Evolutionary conservation across 64 coral and sea anemone genomes (phyloP).

Genomic region (Montipora efflorescens): DNA sequence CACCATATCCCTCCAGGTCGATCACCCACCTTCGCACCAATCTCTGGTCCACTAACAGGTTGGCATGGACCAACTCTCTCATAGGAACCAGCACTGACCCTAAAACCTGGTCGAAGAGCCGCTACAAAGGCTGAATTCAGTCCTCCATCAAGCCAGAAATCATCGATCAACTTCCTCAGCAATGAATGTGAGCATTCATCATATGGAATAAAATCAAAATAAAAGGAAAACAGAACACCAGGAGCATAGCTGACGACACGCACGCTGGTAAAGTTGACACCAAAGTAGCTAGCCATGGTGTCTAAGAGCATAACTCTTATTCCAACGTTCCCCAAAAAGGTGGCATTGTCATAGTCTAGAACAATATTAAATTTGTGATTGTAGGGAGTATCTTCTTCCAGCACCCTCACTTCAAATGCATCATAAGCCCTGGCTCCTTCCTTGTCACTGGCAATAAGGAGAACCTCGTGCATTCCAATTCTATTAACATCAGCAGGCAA

Average conservation of each 20-base stretch:
- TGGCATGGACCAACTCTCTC: slow-evolving; percentile 62
- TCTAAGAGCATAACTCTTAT: slow-evolving; percentile 70
- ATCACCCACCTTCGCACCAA: slow-evolving; percentile 27
- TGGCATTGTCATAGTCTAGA: slow-evolving; percentile 70
- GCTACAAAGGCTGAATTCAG: slow-evolving; percentile 56
- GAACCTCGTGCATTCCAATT: slow-evolving; percentile 70
- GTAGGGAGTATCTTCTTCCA: slow-evolving; percentile 51
- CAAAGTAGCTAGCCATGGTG: slow-evolving; percentile 77
- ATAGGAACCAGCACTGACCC: slow-evolving; percentile 60
- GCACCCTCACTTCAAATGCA: slow-evolving; percentile 73
- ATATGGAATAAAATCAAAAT: slow-evolving; percentile 77
- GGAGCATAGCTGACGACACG: slow-evolving; percentile 67
- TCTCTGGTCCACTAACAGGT: neutral
- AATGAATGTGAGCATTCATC: slow-evolving; percentile 37
- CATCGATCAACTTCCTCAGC: slow-evolving; percentile 20
- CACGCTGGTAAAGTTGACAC: slow-evolving; percentile 80
- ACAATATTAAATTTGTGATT: slow-evolving; percentile 87
- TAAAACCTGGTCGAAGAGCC: slow-evolving; percentile 76
- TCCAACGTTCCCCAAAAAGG: slow-evolving; percentile 78
- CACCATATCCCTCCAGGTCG: slow-evolving; percentile 80
- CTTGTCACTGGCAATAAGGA: slow-evolving; percentile 74
- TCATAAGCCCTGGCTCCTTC: slow-evolving; percentile 60
- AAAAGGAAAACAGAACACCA: slow-evolving; percentile 77
- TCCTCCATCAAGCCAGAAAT: slow-evolving; percentile 53
- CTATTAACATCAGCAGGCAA: slow-evolving; percentile 53